A percentile compares a stretch with the other conserved stretches of the same genome.
Conservation (phyloP, 2,797 vertebrate species). For the Lophius americanus region DNA sequence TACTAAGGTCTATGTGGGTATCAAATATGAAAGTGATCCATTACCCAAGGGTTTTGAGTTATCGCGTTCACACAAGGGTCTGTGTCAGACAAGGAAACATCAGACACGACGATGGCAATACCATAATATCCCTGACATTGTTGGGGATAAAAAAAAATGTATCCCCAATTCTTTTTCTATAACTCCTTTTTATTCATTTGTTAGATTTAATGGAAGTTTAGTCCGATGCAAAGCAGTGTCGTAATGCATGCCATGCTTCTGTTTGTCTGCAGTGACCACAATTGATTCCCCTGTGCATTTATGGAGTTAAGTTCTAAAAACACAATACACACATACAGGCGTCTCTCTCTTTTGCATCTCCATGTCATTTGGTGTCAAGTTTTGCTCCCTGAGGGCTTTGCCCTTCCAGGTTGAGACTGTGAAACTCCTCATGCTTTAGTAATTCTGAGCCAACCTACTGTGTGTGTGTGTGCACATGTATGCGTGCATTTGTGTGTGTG, state of each 20-base stretch:
- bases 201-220: background rate
- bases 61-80: too few relatives aligned
- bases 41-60: too few relatives aligned
- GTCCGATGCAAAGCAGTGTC: background rate
- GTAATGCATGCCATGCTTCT: background rate
- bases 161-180: too few relatives aligned
- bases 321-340: conserved; percentile 4
- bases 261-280: conserved; percentile 17
- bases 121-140: too few relatives aligned
- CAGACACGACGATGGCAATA: too few relatives aligned
- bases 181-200: conserved; percentile 11
- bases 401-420: conserved; percentile 47
- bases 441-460: conserved; percentile 40
- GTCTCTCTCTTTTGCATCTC: conserved; percentile 24
- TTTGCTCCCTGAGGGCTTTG: conserved; percentile 50
- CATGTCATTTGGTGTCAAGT: conserved; percentile 43
- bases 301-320: background rate
- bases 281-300: conserved; percentile 14
- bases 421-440: conserved; percentile 53
- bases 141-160: too few relatives aligned
- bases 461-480: conserved; percentile 12
- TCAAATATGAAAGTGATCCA: too few relatives aligned
- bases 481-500: conserved; percentile 11
- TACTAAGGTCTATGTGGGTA: too few relatives aligned
- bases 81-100: too few relatives aligned